Percentiles rank a stretch among this genome's conserved stretches.
phyloP scores from a whole-genome alignment of 2,113 vertebrate genomes.

The Gasterosteus aculeatus region DNA sequence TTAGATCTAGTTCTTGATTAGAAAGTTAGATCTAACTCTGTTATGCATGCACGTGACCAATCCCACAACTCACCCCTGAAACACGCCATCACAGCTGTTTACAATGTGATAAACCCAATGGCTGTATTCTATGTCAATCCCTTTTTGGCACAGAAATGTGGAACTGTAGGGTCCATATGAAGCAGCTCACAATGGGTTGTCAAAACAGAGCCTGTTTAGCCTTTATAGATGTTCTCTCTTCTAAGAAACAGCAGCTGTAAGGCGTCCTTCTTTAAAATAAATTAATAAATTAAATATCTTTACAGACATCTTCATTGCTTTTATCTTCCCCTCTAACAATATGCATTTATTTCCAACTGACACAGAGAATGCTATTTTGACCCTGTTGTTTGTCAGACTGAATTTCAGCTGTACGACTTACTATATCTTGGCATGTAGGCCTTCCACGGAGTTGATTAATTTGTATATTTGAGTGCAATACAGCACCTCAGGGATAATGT shows the following conservation, averaged over 20 bases:
- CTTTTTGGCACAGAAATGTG: not conserved
- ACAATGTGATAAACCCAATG: not conserved
- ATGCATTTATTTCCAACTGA: not conserved
- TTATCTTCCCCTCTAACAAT: not conserved
- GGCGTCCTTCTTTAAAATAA: not conserved
- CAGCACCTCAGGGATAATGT: slow-evolving; percentile 21
- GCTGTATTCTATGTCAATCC: not conserved
- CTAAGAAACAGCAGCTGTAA: slow-evolving; percentile 9
- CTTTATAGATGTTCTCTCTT: slow-evolving; percentile 34
- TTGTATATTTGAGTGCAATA: slow-evolving; percentile 8
- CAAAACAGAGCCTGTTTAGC: no score
- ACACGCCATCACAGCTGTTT: not conserved
- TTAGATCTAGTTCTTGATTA: not conserved
- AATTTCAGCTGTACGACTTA: not conserved
- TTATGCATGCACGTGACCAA: slow-evolving; percentile 11
- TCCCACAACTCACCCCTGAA: slow-evolving; percentile 15
- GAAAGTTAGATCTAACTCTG: slow-evolving; percentile 34
- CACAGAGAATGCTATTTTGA: not conserved
- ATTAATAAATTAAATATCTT: no score
- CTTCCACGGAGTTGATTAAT: slow-evolving; percentile 5
- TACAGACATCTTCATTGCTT: not conserved
- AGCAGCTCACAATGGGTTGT: not conserved
- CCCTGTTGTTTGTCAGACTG: no score
- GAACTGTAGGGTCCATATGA: not conserved
- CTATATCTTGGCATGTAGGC: not conserved